Conservation (phyloP, 1,140 invertebrate species). For the Aphaenogaster ashmeadi region DNA sequence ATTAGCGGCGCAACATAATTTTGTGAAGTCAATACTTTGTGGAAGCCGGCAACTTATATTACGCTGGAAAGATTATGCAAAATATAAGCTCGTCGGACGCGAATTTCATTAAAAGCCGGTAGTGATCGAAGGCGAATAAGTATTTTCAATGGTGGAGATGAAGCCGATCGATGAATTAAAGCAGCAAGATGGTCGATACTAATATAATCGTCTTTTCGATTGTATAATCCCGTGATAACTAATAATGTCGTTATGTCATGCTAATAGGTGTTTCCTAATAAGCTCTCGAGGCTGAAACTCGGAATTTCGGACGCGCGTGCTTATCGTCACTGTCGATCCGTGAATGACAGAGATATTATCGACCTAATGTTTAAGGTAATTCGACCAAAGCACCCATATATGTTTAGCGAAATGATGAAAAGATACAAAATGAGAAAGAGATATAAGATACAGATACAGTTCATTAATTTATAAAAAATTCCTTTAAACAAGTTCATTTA, state of each 20-base stretch:
- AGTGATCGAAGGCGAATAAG: conserved; percentile 1
- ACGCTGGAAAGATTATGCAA: conserved; percentile 68
- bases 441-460: background rate
- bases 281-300: conserved; percentile 55
- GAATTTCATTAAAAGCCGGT: conserved; percentile 68
- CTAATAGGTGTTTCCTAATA: conserved; percentile 75
- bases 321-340: conserved; percentile 38
- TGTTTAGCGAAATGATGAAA: background rate
- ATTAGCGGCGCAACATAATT: conserved; percentile 69
- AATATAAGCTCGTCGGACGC: conserved; percentile 52
- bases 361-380: conserved; percentile 12
- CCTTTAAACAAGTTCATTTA: background rate
- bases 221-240: conserved; percentile 77
- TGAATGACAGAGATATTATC: conserved; percentile 28
- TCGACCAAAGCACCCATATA: background rate
- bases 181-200: conserved; percentile 70
- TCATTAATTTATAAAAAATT: background rate
- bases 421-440: background rate
- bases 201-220: conserved; percentile 77
- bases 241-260: conserved; percentile 83
- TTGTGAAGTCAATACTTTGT: conserved; percentile 60
- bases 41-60: conserved; percentile 36
- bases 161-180: conserved; percentile 63
- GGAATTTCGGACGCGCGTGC: conserved; percentile 28
- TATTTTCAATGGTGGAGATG: conserved; percentile 54